These are phyloP conservation scores for Microcebus lehilahytsara DNA, from an alignment of 2,113 vertebrate species.

Conservation along the genomic window DNA sequence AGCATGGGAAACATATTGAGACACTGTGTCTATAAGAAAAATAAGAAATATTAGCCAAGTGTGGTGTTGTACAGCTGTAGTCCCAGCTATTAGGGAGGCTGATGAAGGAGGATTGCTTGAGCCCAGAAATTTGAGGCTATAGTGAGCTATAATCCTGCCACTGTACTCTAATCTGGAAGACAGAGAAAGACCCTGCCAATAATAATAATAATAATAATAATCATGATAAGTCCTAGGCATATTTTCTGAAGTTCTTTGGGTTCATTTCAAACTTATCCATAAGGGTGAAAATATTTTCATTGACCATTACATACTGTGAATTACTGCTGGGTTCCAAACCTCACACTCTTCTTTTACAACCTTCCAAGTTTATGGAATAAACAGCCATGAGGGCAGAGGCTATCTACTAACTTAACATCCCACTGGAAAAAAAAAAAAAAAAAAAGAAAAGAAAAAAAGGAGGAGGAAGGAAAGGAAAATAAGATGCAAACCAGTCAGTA, in stretches of 20 bases:
- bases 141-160: too few relatives aligned
- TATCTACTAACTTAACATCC: background rate
- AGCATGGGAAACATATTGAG: too few relatives aligned
- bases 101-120: too few relatives aligned
- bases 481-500: background rate
- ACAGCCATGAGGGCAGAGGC: background rate
- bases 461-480: background rate
- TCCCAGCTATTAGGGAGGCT: too few relatives aligned
- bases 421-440: background rate
- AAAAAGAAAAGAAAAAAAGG: background rate
- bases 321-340: background rate
- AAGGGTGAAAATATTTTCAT: conserved; percentile 15
- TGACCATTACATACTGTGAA: conserved; percentile 23
- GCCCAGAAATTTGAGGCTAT: too few relatives aligned
- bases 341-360: background rate
- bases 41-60: too few relatives aligned
- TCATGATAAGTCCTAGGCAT: background rate
- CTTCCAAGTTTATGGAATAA: conserved; percentile 52
- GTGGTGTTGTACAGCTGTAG: too few relatives aligned
- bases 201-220: too few relatives aligned
- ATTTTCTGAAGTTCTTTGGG: conserved; percentile 57
- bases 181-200: too few relatives aligned
- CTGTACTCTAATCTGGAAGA: too few relatives aligned
- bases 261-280: conserved; percentile 2
- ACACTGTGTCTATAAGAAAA: too few relatives aligned